Evolutionary conservation across 2,113 vertebrate species (phyloP), one percentile per base, ranked within the genome.

Genomic region (Dromiciops gliroides): DNA sequence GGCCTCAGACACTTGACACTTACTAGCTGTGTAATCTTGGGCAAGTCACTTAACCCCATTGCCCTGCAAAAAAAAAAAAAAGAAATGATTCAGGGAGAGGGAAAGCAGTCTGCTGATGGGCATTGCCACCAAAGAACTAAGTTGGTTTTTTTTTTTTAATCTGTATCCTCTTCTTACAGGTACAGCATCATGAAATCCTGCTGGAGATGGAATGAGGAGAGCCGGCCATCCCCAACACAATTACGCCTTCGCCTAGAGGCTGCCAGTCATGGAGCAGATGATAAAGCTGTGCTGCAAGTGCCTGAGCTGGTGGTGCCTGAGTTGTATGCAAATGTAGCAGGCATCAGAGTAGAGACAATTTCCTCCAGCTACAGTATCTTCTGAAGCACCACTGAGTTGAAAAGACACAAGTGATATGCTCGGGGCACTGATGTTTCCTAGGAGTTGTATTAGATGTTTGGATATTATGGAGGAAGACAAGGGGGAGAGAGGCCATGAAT

Each of bases 131-230:
- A 52, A 50, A 88, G 47, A 91, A 60, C n/a, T 75, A 50, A 44
- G 26, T 92, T n/a, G n/a, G n/a, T n/a, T n/a, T n/a, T n/a, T n/a
- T n/a, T n/a, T n/a, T 90, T 95, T 89, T 89, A 19, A 19, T 67
- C 14, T 26, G 0, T 67, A 94, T 90, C 48, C 95, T 48, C 51
- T 0, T 67, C 94, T 95, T 94, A 6, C 97, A 99, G 99, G 96
- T 99, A 99, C 3, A 51, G 96, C 28, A 97, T 99, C 96, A 99
- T 99, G 98, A 99, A 99, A 97, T 95, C 97, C 50, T 99, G 99
- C 97, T 99, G 99, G 99, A 98, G 98, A 10, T 99, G 99, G 99
- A 99, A 96, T 93, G 99, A 99, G 88, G 89, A 97, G 22, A 98
- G 98, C 7, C 98, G 99, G 1, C 98, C 99, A 8, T 96, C 98